Evolutionary conservation across 1,140 invertebrate species (phyloP).

Genomic region (Drosophila rhopaloa): DNA sequence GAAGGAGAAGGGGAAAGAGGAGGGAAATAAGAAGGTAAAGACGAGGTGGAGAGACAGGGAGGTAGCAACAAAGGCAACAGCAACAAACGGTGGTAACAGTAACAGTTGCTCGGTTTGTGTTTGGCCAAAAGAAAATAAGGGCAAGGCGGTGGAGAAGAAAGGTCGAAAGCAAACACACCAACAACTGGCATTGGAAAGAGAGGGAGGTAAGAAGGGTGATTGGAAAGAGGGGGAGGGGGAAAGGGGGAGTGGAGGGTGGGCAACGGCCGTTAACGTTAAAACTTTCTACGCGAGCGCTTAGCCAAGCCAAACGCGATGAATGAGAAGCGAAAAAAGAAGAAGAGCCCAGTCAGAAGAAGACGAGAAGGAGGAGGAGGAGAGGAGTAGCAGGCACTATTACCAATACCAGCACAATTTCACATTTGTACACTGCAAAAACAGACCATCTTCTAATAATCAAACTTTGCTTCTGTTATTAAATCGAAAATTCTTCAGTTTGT

Average conservation of each 20-base stretch:
- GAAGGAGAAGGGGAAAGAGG: neutral
- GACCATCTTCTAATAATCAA: neutral
- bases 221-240: neutral
- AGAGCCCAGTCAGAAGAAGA: constrained; percentile 38
- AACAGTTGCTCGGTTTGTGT: constrained; percentile 60
- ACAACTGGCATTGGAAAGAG: constrained; percentile 18
- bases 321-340: constrained; percentile 32
- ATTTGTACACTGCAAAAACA: constrained; percentile 55
- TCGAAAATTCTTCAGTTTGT: neutral
- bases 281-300: constrained; percentile 80
- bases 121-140: constrained; percentile 69
- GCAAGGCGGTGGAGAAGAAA: constrained; percentile 67
- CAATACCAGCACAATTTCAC: constrained; percentile 38
- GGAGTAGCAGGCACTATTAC: constrained; percentile 8
- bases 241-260: constrained; percentile 36
- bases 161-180: constrained; percentile 74
- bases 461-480: neutral
- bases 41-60: constrained; percentile 2
- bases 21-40: neutral
- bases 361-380: neutral
- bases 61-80: constrained; percentile 7
- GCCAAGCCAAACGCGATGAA: constrained; percentile 71
- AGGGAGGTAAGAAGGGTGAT: neutral
- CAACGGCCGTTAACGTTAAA: constrained; percentile 64
- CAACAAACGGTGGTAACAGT: constrained; percentile 59